Conservation (phyloP, 2,797 vertebrate species). For the Phylloscopus collybita region DNA sequence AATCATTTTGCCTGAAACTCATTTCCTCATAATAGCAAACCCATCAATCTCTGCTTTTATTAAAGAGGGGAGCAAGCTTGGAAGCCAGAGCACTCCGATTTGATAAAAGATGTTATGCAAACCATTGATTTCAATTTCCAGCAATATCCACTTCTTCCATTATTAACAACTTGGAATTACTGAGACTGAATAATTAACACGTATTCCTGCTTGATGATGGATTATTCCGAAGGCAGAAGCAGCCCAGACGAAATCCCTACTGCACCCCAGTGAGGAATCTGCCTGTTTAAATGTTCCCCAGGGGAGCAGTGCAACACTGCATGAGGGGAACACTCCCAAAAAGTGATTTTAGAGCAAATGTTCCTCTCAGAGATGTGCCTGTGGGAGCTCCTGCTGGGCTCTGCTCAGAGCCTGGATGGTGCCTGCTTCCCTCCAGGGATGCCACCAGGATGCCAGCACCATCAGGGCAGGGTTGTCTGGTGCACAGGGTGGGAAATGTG, state of each 20-base stretch:
- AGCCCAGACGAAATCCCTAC: neutral
- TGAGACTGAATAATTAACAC: constrained; percentile 54
- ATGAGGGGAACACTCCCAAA: neutral
- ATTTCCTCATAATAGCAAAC: constrained; percentile 47
- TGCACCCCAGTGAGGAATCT: neutral
- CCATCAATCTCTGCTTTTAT: constrained; percentile 51
- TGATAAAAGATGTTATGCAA: constrained; percentile 58
- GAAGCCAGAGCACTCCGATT: constrained; percentile 9
- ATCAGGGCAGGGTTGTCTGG: neutral
- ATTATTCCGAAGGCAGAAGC: neutral
- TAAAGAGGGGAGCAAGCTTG: constrained; percentile 23
- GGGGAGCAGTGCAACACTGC: neutral
- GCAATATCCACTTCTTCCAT: constrained; percentile 63
- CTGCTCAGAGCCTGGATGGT: neutral
- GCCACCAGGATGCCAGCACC: neutral
- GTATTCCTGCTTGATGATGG: neutral
- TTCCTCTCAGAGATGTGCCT: neutral
- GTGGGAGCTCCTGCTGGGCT: neutral
- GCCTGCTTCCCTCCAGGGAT: neutral
- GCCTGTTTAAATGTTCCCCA: neutral
- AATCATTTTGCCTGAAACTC: constrained; percentile 56
- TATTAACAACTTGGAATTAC: constrained; percentile 52
- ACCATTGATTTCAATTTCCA: constrained; percentile 67
- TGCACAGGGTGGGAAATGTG: neutral
- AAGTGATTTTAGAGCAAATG: neutral